phyloP scores from a whole-genome alignment of 2,797 vertebrate species.

The Cottoperca gobio region DNA sequence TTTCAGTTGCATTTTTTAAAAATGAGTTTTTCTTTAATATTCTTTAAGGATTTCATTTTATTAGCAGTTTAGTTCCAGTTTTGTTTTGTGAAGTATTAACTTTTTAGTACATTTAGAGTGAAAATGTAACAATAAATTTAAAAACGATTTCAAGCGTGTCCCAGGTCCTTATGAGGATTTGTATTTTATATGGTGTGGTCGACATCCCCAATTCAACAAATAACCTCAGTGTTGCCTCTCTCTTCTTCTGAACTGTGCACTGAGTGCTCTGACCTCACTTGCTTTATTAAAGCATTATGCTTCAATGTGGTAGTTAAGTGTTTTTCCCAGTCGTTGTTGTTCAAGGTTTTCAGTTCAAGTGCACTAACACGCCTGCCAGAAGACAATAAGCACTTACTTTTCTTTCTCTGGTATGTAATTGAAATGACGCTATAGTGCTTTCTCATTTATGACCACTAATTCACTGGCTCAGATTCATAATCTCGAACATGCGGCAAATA shows the following conservation, averaged over 20 bases:
- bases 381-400: constrained; percentile 48
- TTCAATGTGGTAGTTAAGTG: constrained; percentile 23
- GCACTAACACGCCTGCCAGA: constrained; percentile 39
- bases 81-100: not conserved
- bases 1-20: constrained; percentile 14
- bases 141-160: not conserved
- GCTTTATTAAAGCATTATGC: constrained; percentile 39
- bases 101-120: not conserved
- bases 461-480: constrained; percentile 27
- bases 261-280: constrained; percentile 34
- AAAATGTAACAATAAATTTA: not conserved
- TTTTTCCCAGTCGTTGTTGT: constrained; percentile 26
- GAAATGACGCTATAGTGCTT: constrained; percentile 30
- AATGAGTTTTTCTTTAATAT: constrained; percentile 20
- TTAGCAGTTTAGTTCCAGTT: constrained; percentile 29
- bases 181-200: not conserved
- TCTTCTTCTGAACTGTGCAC: constrained; percentile 10
- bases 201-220: constrained; percentile 16
- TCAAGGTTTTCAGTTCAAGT: constrained; percentile 28
- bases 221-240: not conserved
- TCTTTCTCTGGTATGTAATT: constrained; percentile 43
- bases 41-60: constrained; percentile 20
- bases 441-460: constrained; percentile 39
- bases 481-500: constrained; percentile 13
- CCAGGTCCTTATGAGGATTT: not conserved